Conservation (phyloP, 2,113 vertebrate species). For the Pluvianellus socialis region DNA sequence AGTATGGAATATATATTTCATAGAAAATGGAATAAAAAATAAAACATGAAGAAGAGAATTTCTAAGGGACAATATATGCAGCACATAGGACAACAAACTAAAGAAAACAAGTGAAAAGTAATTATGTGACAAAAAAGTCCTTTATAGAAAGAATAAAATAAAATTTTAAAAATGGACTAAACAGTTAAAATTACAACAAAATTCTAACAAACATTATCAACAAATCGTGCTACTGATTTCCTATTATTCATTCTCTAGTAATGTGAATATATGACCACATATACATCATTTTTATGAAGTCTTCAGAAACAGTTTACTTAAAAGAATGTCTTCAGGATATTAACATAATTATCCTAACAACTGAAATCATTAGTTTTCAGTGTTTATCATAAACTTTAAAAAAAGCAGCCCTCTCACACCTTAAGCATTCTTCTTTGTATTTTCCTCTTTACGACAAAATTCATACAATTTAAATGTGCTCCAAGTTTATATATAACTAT, state of each 20-base stretch:
- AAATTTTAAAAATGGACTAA: not conserved
- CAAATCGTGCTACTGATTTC: not conserved
- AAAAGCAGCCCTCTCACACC: not conserved
- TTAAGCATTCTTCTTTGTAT: not conserved
- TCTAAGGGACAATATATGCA: not conserved
- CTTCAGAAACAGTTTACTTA: not conserved
- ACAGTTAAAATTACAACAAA: not conserved
- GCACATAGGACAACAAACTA: not conserved
- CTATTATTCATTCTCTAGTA: not conserved
- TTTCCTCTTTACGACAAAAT: not conserved
- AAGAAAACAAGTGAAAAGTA: not conserved
- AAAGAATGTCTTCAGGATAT: not conserved
- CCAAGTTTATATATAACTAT: not conserved
- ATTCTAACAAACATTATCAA: not conserved
- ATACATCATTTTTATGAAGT: not conserved
- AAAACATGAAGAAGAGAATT: not conserved
- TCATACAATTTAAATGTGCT: not conserved
- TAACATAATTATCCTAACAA: not conserved
- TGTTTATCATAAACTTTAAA: not conserved
- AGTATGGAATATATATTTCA: not conserved
- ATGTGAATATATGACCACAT: rapidly evolving
- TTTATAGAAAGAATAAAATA: not conserved
- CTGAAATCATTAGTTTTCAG: not conserved
- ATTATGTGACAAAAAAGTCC: not conserved
- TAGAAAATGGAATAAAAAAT: not conserved